Percentiles rank a stretch among this genome's conserved stretches.
Conservation (phyloP, 2,888 invertebrate genomes). For the Linnaemya vulpina region DNA sequence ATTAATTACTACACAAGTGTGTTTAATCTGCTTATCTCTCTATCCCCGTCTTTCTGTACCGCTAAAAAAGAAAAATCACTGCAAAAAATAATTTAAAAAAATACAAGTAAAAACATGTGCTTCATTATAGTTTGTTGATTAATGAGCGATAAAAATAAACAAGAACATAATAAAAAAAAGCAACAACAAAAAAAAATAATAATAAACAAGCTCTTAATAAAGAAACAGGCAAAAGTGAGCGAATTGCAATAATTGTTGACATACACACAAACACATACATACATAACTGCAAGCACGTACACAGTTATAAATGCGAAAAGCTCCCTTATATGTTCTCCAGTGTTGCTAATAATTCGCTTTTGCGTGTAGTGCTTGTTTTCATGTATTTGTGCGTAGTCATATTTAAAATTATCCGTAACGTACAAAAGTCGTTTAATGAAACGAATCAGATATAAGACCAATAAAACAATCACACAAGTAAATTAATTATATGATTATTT, state of each 20-base stretch:
- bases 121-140: constrained; percentile 62
- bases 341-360: neutral
- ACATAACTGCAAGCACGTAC: too few relatives aligned
- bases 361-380: neutral
- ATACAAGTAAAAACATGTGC: constrained; percentile 68
- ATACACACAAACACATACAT: too few relatives aligned
- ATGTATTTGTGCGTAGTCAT: too few relatives aligned
- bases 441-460: too few relatives aligned
- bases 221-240: neutral
- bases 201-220: constrained; percentile 54
- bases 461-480: too few relatives aligned
- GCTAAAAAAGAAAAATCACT: neutral
- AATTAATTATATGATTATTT: too few relatives aligned
- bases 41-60: neutral
- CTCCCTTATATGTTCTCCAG: neutral
- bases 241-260: neutral
- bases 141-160: constrained; percentile 49
- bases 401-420: too few relatives aligned
- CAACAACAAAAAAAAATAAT: constrained; percentile 45
- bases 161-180: constrained; percentile 28
- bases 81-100: neutral
- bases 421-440: too few relatives aligned
- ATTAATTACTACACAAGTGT: neutral
- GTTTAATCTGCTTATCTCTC: neutral
- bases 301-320: neutral